phyloP scores from a whole-genome alignment of 1,140 invertebrate genomes.

The Solenopsis invicta region DNA sequence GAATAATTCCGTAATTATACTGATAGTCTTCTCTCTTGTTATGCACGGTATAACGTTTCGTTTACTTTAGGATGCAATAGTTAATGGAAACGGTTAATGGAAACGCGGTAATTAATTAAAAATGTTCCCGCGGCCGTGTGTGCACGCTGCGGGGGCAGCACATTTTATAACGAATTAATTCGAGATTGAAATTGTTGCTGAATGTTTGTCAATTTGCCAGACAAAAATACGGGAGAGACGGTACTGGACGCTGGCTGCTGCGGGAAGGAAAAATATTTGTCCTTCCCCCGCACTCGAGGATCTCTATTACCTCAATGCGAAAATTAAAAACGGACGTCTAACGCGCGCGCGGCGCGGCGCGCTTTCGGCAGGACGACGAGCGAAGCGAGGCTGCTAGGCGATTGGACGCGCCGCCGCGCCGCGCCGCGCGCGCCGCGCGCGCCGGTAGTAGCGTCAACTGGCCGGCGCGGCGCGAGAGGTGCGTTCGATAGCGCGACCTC shows the following conservation, averaged over 20 bases:
- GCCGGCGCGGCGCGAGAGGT: conserved; percentile 78
- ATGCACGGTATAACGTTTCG: not conserved
- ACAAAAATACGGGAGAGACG: conserved; percentile 21
- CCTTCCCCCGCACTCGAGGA: not conserved
- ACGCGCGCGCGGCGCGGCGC: not conserved
- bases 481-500: conserved; percentile 85
- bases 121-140: not conserved
- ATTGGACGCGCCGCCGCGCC: conserved; percentile 64
- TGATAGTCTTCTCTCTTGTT: too few species aligned
- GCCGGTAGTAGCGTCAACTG: conserved; percentile 78
- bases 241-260: too few species aligned
- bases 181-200: conserved; percentile 47
- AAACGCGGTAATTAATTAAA: conserved; percentile 48
- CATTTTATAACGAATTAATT: conserved; percentile 41
- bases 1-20: conserved; percentile 20
- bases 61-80: conserved; percentile 1
- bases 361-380: conserved; percentile 17
- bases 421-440: too few species aligned
- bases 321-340: conserved; percentile 37
- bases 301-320: not conserved
- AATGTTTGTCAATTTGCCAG: conserved; percentile 31
- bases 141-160: too few species aligned
- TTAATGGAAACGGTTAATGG: not conserved
- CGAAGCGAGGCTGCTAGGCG: not conserved
- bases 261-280: not conserved